Percentiles rank a stretch among this genome's conserved stretches.
Evolutionary conservation across 1,140 invertebrate genomes (phyloP).

Genomic region (Platyura marginata): DNA sequence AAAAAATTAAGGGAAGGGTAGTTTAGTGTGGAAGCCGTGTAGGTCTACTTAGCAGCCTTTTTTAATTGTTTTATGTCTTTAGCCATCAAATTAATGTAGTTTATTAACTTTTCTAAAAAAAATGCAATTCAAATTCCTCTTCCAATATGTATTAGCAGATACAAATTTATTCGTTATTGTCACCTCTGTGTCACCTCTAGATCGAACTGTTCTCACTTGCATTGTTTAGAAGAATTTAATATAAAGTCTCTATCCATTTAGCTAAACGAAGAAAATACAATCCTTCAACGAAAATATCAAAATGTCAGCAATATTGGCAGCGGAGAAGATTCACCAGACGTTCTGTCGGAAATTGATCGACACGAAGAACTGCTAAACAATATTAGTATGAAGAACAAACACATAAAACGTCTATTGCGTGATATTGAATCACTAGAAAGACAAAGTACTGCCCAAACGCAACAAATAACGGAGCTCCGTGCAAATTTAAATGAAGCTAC

Average conservation of each 20-base stretch:
- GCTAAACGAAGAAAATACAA: not conserved
- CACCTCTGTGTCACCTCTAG: no score
- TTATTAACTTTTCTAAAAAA: no score
- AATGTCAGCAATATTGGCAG: not conserved
- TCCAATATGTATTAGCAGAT: no score
- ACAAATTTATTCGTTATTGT: no score
- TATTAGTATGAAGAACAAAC: slow-evolving; percentile 22
- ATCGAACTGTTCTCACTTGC: no score
- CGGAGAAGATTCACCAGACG: slow-evolving; percentile 17
- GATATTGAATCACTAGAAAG: slow-evolving; percentile 22
- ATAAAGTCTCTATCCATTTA: no score
- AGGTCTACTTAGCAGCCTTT: no score
- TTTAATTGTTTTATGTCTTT: no score
- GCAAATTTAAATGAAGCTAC: slow-evolving; percentile 1
- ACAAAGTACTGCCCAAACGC: slow-evolving; percentile 18
- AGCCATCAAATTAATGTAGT: no score
- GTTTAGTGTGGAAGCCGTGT: no score
- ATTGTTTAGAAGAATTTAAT: no score
- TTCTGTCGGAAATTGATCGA: slow-evolving; percentile 19
- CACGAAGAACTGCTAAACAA: slow-evolving; percentile 21
- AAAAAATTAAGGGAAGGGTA: no score
- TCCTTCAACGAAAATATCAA: not conserved
- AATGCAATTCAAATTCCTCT: not conserved
- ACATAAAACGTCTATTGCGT: slow-evolving; percentile 18
- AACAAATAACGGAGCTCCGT: slow-evolving; percentile 16